A percentile compares a stretch with the other conserved stretches of the same genome.
These are phyloP conservation scores for Ophion slaviceki DNA, from an alignment of 2,888 invertebrate species.

Conservation along the genomic window DNA sequence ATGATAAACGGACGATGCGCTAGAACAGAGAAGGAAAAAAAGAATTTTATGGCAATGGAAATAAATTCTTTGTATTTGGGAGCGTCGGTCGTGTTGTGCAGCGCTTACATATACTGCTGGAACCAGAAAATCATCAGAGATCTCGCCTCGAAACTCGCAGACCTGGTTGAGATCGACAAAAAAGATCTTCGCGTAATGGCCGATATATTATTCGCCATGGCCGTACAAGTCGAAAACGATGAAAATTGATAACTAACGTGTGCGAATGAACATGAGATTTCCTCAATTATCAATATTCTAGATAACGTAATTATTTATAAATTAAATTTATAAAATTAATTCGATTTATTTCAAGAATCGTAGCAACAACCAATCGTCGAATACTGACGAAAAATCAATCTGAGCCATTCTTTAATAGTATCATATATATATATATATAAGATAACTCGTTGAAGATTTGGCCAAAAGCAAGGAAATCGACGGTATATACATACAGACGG, in stretches of 20 bases:
- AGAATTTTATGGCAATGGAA: constrained; percentile 68
- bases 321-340: not conserved
- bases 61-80: constrained; percentile 72
- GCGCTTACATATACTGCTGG: constrained; percentile 65
- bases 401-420: not conserved
- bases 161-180: constrained; percentile 66
- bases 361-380: not conserved
- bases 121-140: constrained; percentile 28
- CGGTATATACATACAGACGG: too few relatives aligned
- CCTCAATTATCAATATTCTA: not conserved
- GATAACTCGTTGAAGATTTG: too few relatives aligned
- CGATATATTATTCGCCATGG: constrained; percentile 68
- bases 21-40: constrained; percentile 59
- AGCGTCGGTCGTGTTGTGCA: constrained; percentile 72
- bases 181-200: constrained; percentile 71
- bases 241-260: constrained; percentile 1
- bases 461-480: too few relatives aligned
- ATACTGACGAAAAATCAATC: not conserved
- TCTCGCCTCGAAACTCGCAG: constrained; percentile 66
- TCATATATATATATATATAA: too few relatives aligned
- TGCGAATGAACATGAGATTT: not conserved
- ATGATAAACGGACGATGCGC: constrained; percentile 52
- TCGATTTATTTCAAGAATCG: not conserved
- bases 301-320: not conserved
- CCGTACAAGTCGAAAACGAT: constrained; percentile 55